Conservation (phyloP, 92 coral and sea anemone species). For the Hydrozoanthus gracilis region DNA sequence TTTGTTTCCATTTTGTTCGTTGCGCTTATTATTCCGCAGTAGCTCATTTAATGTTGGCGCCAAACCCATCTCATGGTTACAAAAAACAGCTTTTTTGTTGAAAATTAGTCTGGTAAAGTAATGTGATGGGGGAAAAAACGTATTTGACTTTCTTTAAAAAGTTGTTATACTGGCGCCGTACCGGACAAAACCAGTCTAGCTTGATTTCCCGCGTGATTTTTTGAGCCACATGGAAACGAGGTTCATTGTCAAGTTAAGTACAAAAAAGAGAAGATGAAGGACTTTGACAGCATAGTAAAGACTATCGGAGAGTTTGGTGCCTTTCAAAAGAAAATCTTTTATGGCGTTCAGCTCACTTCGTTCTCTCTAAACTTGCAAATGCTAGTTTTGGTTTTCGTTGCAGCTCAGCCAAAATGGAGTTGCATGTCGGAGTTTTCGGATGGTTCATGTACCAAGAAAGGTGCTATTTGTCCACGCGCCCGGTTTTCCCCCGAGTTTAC, state of each 20-base stretch:
- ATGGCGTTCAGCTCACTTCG: constrained; percentile 64
- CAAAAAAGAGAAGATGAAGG: constrained; percentile 46
- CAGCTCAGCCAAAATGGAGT: constrained; percentile 89
- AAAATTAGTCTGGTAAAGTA: too few species aligned
- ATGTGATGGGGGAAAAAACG: too few species aligned
- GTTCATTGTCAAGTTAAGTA: background rate
- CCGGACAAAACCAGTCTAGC: too few species aligned
- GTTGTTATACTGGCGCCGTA: background rate
- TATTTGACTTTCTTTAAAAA: background rate
- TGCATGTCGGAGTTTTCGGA: constrained; percentile 46
- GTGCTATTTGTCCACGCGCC: constrained; percentile 67
- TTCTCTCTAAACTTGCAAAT: constrained; percentile 69
- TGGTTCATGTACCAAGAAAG: constrained; percentile 56
- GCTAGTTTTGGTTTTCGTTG: constrained; percentile 82
- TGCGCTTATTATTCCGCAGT: too few species aligned
- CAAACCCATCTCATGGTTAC: too few species aligned
- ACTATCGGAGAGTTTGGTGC: constrained; percentile 89
- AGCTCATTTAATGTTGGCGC: too few species aligned
- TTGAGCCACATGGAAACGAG: constrained; percentile 12
- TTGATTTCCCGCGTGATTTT: too few species aligned
- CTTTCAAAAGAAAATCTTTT: constrained; percentile 70
- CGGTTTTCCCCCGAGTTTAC: constrained; percentile 78
- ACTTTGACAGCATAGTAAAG: constrained; percentile 70
- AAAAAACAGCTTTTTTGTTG: too few species aligned
- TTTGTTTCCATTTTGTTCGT: too few species aligned